A percentile compares a stretch with the other conserved stretches of the same genome.
Conservation (phyloP, 2,113 vertebrate species). For the Madoqua kirkii region DNA sequence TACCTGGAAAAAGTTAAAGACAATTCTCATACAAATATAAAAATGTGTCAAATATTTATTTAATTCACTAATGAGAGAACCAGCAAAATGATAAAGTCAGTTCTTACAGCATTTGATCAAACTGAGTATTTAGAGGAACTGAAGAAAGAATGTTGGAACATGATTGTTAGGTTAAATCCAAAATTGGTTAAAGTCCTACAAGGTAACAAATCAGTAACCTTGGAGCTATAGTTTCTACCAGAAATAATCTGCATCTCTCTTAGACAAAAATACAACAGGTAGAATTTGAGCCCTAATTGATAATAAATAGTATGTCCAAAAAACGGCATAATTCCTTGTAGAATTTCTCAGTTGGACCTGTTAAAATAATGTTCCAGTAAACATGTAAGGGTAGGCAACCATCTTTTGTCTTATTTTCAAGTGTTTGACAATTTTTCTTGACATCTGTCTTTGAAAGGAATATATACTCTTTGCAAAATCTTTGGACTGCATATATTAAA, state of each 20-base stretch:
- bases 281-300: not conserved
- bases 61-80: constrained; percentile 16
- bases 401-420: constrained; percentile 11
- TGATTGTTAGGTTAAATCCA: not conserved
- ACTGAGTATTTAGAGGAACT: not conserved
- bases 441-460: not conserved
- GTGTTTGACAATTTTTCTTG: not conserved
- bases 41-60: not conserved
- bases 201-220: not conserved
- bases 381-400: not conserved
- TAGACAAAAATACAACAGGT: not conserved
- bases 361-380: not conserved
- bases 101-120: not conserved
- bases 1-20: constrained; percentile 25
- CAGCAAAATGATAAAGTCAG: not conserved
- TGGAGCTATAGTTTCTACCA: not conserved
- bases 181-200: not conserved
- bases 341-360: not conserved
- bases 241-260: not conserved
- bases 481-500: not conserved
- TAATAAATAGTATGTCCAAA: not conserved
- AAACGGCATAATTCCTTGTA: not conserved
- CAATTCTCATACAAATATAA: not conserved
- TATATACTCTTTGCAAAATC: not conserved
- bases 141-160: constrained; percentile 1